Percentiles rank a stretch among this genome's conserved stretches.
These are phyloP conservation scores for Microcebus murinus DNA, from an alignment of 2,113 vertebrate genomes.

Conservation along the genomic window DNA sequence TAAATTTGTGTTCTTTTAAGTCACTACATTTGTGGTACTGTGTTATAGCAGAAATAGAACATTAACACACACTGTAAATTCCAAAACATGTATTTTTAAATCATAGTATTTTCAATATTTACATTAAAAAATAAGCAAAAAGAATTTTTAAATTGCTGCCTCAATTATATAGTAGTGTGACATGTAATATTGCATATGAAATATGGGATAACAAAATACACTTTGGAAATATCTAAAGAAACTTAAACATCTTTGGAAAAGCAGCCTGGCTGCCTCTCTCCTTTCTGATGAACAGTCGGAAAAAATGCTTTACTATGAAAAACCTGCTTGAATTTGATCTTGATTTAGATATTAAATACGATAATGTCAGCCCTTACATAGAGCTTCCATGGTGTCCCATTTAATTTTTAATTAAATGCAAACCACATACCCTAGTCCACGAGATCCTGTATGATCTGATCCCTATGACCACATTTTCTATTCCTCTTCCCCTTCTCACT, in stretches of 20 bases:
- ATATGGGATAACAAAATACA: neutral
- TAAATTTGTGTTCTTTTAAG: neutral
- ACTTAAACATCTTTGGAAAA: conserved; percentile 15
- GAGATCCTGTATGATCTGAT: neutral
- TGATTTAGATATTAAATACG: conserved; percentile 1
- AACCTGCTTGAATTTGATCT: neutral
- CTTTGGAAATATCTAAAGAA: conserved; percentile 25
- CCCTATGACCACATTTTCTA: neutral
- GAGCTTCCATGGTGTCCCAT: neutral
- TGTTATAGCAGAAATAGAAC: neutral
- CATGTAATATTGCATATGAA: neutral
- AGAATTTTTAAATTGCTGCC: conserved; percentile 4
- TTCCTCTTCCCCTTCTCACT: neutral
- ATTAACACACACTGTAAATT: neutral
- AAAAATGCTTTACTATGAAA: neutral
- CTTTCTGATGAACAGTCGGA: neutral
- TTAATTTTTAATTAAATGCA: neutral
- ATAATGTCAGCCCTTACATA: neutral
- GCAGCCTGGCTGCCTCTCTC: neutral
- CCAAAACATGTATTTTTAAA: neutral
- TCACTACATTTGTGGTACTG: neutral
- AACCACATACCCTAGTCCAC: neutral
- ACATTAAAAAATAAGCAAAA: neutral
- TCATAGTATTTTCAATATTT: neutral
- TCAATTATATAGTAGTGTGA: neutral